A percentile compares a stretch with the other conserved stretches of the same genome.
phyloP scores from a whole-genome alignment of 2,113 vertebrate genomes.

The Calidris pugnax region DNA sequence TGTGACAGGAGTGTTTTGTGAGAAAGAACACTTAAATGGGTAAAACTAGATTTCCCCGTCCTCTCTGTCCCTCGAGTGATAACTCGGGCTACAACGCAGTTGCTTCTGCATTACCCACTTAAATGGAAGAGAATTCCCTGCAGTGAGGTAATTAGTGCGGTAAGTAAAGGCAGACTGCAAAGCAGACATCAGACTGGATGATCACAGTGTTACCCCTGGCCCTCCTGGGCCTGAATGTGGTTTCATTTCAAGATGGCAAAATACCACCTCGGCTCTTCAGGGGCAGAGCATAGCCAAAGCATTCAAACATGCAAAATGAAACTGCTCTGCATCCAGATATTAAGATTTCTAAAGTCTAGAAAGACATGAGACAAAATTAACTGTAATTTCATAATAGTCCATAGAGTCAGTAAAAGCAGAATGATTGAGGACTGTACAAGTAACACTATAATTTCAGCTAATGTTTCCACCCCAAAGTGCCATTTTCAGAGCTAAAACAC shows the following conservation, averaged over 20 bases:
- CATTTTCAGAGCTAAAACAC: neutral
- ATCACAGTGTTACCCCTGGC: neutral
- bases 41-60: neutral
- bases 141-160: neutral
- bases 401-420: neutral
- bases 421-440: neutral
- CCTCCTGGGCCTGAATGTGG: neutral
- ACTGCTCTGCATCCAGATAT: neutral
- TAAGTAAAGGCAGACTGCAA: neutral
- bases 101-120: neutral
- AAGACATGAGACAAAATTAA: neutral
- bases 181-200: neutral
- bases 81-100: neutral
- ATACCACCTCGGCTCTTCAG: neutral
- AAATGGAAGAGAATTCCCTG: neutral
- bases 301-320: neutral
- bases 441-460: neutral
- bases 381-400: neutral
- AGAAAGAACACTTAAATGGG: neutral
- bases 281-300: neutral
- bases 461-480: neutral
- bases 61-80: neutral
- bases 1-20: neutral
- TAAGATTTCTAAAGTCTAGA: neutral
- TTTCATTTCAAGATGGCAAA: neutral